Conservation (phyloP, 1,140 invertebrate species). For the Papilio aristodemus region DNA sequence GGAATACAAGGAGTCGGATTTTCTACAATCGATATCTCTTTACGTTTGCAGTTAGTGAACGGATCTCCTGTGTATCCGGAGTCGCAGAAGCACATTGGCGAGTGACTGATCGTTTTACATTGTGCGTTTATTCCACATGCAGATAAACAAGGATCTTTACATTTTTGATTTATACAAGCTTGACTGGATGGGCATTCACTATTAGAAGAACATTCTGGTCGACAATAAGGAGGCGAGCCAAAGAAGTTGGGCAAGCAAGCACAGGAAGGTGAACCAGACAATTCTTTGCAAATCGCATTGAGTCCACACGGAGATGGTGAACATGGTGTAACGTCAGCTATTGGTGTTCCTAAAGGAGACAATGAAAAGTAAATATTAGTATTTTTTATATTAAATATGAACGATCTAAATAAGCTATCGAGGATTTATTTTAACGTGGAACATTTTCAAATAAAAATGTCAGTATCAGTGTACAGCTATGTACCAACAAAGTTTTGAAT, state of each 20-base stretch:
- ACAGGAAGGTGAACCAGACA: conserved; percentile 82
- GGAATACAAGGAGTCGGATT: conserved; percentile 82
- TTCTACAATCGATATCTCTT: conserved; percentile 49
- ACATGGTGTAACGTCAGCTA: conserved; percentile 81
- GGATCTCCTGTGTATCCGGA: conserved; percentile 82
- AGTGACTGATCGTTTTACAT: conserved; percentile 85
- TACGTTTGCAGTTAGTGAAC: conserved; percentile 79
- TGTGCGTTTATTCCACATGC: conserved; percentile 86
- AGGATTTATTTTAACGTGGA: too few relatives aligned
- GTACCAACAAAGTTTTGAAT: not conserved
- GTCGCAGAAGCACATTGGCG: conserved; percentile 85
- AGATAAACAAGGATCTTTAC: conserved; percentile 86
- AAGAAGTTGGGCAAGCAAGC: conserved; percentile 84
- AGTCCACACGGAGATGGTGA: conserved; percentile 86
- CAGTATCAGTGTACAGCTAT: conserved; percentile 18
- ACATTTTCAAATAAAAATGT: too few relatives aligned
- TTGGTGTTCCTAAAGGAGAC: conserved; percentile 62
- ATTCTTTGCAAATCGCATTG: conserved; percentile 86
- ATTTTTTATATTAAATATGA: too few relatives aligned
- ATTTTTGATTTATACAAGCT: conserved; percentile 87
- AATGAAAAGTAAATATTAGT: conserved; percentile 30
- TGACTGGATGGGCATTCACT: conserved; percentile 86
- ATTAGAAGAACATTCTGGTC: conserved; percentile 87
- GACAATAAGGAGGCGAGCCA: conserved; percentile 86
- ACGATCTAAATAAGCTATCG: too few relatives aligned